Evolutionary conservation across 35 echinoderm and acorn worm genomes (phyloP).

Genomic region (Ophioderma brevispina): DNA sequence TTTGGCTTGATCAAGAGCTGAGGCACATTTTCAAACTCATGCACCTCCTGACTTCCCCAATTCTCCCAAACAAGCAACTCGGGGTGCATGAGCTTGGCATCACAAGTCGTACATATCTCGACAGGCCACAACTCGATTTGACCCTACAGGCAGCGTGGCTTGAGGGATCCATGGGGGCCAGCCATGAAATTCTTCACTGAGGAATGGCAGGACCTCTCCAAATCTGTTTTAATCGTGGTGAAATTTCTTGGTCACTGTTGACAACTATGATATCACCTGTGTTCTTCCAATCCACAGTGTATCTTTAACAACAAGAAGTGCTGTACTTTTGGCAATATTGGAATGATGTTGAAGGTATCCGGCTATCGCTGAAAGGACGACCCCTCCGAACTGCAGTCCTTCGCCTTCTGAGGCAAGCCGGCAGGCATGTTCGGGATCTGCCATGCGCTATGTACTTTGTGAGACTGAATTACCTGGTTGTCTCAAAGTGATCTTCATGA

Average conservation of each 20-base stretch:
- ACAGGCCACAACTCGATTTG: slow-evolving; percentile 37
- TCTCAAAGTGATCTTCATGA: background rate
- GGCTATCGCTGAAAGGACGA: slow-evolving; percentile 1
- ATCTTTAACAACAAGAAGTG: slow-evolving; percentile 59
- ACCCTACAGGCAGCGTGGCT: slow-evolving; percentile 8
- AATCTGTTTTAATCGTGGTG: background rate
- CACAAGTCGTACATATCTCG: background rate
- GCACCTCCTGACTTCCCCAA: background rate
- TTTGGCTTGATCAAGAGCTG: background rate
- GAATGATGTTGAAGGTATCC: too few species aligned
- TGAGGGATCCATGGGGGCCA: background rate
- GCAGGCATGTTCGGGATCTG: background rate
- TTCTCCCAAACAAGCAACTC: background rate
- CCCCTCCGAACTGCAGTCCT: background rate
- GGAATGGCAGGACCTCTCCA: slow-evolving; percentile 37
- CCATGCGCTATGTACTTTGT: too few species aligned
- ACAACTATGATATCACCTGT: slow-evolving; percentile 48
- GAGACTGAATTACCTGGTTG: background rate
- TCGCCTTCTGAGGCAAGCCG: background rate
- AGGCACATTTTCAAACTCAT: background rate
- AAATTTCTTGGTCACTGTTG: slow-evolving; percentile 7
- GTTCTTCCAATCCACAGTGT: slow-evolving; percentile 62
- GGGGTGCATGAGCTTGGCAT: background rate
- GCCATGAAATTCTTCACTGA: background rate
- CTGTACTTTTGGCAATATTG: background rate